These are phyloP conservation scores for Larimichthys polyactis DNA, from an alignment of 2,113 vertebrate genomes.

Conservation along the genomic window DNA sequence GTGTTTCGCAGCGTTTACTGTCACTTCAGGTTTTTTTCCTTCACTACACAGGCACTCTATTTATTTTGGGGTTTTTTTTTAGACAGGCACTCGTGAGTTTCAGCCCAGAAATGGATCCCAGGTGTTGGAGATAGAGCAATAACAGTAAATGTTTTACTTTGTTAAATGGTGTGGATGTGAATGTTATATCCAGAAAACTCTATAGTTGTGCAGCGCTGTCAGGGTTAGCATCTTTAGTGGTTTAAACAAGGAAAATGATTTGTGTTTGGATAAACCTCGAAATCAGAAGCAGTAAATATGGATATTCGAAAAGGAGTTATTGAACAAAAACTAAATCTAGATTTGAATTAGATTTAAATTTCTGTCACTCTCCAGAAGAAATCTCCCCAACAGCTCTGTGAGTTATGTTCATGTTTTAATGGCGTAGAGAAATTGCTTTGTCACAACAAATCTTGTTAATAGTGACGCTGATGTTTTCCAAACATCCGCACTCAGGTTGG, in stretches of 20 bases:
- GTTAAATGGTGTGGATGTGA: conserved; percentile 29
- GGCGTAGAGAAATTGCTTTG: conserved; percentile 1
- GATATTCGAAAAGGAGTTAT: background rate
- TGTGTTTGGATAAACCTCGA: background rate
- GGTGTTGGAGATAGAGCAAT: conserved; percentile 28
- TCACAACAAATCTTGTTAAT: background rate
- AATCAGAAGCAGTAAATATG: background rate
- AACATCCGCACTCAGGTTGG: conserved; percentile 6
- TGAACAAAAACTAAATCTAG: background rate
- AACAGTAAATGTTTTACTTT: conserved; percentile 35
- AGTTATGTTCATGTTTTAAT: background rate
- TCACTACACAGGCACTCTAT: background rate
- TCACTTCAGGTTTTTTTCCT: background rate
- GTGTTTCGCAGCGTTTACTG: conserved; percentile 5
- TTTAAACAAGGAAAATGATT: background rate
- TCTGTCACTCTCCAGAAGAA: background rate
- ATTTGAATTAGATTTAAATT: background rate
- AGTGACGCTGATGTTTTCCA: conserved; percentile 11
- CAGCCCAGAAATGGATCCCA: conserved; percentile 35
- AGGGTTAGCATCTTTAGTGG: background rate
- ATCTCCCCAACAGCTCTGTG: background rate
- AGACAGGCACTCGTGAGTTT: conserved; percentile 11
- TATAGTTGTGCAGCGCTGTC: conserved; percentile 3
- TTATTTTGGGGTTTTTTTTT: background rate
- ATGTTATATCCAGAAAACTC: background rate